phyloP scores from a whole-genome alignment of 2,113 vertebrate genomes.

The Cryptotis parvus region DNA sequence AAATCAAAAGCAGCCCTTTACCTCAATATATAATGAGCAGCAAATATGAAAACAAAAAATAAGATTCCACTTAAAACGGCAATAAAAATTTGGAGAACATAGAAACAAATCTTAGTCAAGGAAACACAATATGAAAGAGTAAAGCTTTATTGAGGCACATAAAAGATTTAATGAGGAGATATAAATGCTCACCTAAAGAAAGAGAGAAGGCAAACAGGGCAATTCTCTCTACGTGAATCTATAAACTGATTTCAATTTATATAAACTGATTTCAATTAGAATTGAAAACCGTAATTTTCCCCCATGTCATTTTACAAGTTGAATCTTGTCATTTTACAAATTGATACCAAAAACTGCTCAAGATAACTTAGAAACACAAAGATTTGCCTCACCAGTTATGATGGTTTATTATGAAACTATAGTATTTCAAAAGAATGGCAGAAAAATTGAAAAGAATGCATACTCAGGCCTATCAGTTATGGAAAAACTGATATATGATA shows the following conservation, averaged over 20 bases:
- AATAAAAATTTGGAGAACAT: slow-evolving; percentile 31
- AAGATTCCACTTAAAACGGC: slow-evolving; percentile 26
- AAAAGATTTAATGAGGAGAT: neutral
- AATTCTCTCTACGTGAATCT: neutral
- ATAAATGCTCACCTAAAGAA: neutral
- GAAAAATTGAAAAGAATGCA: neutral
- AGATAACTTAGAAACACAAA: slow-evolving; percentile 25
- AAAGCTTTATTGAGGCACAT: neutral
- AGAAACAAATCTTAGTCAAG: neutral
- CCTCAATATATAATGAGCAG: slow-evolving; percentile 19
- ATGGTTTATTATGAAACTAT: slow-evolving; percentile 13
- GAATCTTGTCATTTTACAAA: slow-evolving; percentile 25
- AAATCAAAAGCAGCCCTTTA: slow-evolving; percentile 32
- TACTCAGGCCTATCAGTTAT: neutral
- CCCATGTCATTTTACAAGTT: slow-evolving; percentile 11
- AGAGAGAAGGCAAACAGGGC: neutral
- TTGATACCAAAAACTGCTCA: slow-evolving; percentile 30
- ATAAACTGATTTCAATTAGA: neutral
- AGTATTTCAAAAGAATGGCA: slow-evolving; percentile 31
- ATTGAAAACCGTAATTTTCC: neutral
- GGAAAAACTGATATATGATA: neutral
- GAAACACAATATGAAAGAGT: neutral
- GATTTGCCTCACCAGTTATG: neutral
- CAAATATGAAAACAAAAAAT: slow-evolving; percentile 29
- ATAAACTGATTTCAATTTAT: neutral